Percentiles rank a stretch among this genome's conserved stretches.
phyloP scores from a whole-genome alignment of 2,888 invertebrate genomes.

The Neuroscelio doddi region DNA sequence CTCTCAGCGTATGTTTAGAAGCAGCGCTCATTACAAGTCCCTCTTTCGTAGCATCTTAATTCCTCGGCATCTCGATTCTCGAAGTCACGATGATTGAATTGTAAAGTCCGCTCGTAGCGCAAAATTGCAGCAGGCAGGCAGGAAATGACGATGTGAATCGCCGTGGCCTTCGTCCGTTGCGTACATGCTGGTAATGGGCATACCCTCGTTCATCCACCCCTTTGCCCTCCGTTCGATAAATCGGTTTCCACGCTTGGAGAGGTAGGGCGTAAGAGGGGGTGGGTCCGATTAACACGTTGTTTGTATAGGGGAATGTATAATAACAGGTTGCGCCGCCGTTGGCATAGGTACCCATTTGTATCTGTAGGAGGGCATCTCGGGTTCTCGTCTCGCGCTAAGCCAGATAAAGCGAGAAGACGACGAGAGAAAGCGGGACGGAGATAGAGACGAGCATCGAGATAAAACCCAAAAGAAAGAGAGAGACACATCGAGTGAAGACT shows the following conservation, averaged over 20 bases:
- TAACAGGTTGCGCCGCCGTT: slow-evolving; percentile 70
- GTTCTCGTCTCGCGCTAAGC: slow-evolving; percentile 53
- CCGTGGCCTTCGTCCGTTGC: background rate
- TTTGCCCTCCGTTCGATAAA: slow-evolving; percentile 49
- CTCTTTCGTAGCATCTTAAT: too few species aligned
- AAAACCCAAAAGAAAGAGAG: slow-evolving; percentile 7
- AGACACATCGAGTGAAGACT: slow-evolving; percentile 21
- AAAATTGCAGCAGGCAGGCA: too few species aligned
- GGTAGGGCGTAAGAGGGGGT: slow-evolving; percentile 50
- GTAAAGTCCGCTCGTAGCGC: slow-evolving; percentile 1
- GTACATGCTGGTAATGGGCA: background rate
- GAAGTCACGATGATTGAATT: slow-evolving; percentile 3
- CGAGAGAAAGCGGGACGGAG: slow-evolving; percentile 23
- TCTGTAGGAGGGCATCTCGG: slow-evolving; percentile 66
- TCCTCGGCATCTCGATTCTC: too few species aligned
- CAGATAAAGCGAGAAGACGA: slow-evolving; percentile 44
- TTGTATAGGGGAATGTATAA: slow-evolving; percentile 72
- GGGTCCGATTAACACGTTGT: slow-evolving; percentile 72
- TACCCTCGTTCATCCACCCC: background rate
- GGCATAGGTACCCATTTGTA: slow-evolving; percentile 68
- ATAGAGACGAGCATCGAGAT: slow-evolving; percentile 12
- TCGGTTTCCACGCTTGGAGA: slow-evolving; percentile 49
- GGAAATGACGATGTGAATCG: slow-evolving; percentile 18
- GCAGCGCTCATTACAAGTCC: too few species aligned
- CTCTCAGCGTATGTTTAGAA: background rate